These are phyloP conservation scores for Oryctolagus cuniculus DNA, from an alignment of 2,113 vertebrate species.

Conservation along the genomic window DNA sequence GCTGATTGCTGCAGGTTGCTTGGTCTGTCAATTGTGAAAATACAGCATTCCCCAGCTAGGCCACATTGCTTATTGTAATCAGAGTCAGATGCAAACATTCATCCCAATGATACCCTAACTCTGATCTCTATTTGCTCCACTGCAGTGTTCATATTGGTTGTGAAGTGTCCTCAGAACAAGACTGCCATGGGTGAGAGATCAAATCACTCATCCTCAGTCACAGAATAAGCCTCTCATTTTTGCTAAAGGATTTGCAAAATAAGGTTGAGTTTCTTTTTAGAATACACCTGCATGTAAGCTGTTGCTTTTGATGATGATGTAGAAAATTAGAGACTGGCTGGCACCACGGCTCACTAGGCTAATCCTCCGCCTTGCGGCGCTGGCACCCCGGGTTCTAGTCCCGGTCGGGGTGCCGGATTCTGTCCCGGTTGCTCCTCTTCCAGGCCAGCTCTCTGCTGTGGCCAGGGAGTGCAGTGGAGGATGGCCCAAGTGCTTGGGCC, in stretches of 20 bases:
- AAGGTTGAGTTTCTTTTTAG: constrained; percentile 53
- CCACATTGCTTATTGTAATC: constrained; percentile 71
- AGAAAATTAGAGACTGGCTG: constrained; percentile 30
- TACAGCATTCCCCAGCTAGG: constrained; percentile 60
- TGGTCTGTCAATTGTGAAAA: constrained; percentile 76
- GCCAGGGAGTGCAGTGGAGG: too few relatives aligned
- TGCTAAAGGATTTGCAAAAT: constrained; percentile 54
- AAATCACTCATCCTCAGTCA: constrained; percentile 35
- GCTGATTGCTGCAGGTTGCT: constrained; percentile 77
- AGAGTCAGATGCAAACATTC: constrained; percentile 74
- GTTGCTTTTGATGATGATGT: constrained; percentile 25
- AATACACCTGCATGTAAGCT: constrained; percentile 39
- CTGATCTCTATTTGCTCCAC: constrained; percentile 62
- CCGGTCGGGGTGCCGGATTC: too few relatives aligned
- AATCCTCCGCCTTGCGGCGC: too few relatives aligned
- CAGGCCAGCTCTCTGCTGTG: too few relatives aligned
- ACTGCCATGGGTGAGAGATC: constrained; percentile 49
- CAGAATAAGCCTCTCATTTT: constrained; percentile 63
- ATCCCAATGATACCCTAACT: constrained; percentile 32
- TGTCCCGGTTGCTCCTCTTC: too few relatives aligned
- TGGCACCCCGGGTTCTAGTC: too few relatives aligned
- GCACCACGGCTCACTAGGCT: too few relatives aligned
- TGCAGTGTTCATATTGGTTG: constrained; percentile 21
- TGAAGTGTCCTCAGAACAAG: constrained; percentile 53
- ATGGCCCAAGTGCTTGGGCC: too few relatives aligned